A percentile compares a stretch with the other conserved stretches of the same genome.
phyloP scores from a whole-genome alignment of 1,140 invertebrate genomes.

The Neotoxoptera formosana region DNA sequence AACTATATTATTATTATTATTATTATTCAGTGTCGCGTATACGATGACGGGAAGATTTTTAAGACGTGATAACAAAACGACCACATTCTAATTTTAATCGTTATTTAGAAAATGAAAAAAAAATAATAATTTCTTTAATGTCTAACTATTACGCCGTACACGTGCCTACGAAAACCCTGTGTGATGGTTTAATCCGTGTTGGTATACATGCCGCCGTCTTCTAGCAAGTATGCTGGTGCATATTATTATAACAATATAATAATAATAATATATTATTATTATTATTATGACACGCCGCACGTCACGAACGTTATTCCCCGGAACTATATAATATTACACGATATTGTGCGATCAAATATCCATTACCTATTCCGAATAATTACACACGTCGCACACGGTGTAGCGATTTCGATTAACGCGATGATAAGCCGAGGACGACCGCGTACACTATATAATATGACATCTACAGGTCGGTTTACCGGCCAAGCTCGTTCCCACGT shows the following conservation, averaged over 20 bases:
- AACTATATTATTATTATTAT: too few relatives aligned
- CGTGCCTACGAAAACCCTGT: background rate
- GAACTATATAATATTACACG: background rate
- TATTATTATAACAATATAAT: background rate
- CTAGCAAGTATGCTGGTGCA: background rate
- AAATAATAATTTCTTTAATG: too few relatives aligned
- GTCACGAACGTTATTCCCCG: background rate
- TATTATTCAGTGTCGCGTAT: too few relatives aligned
- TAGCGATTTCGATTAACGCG: background rate
- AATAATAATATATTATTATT: too few relatives aligned
- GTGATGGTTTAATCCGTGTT: too few relatives aligned
- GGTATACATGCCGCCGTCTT: background rate
- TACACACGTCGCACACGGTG: background rate
- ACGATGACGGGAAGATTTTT: too few relatives aligned
- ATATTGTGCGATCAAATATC: background rate
- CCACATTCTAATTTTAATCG: background rate
- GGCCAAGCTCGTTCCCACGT: background rate
- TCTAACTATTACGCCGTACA: too few relatives aligned
- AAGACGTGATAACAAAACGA: background rate
- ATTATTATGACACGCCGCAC: background rate
- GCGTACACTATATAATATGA: background rate
- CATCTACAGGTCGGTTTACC: background rate
- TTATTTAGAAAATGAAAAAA: background rate
- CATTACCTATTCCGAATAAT: background rate
- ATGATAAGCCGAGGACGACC: background rate